Evolutionary conservation across 2,113 vertebrate species (phyloP).

Genomic region (Barbus barbus): DNA sequence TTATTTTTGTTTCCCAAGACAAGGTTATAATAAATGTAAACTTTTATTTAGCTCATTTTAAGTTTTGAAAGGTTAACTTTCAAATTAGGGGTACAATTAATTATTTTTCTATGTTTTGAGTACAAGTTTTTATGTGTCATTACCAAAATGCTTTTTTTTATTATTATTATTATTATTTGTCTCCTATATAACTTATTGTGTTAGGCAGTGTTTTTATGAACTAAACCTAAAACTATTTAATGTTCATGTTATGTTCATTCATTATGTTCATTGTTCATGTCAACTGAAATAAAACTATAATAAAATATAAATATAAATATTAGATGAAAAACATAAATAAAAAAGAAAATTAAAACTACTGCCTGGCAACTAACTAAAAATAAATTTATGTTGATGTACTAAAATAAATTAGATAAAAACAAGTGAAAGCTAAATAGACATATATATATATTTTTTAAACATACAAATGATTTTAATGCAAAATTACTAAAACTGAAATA

Average conservation of each 20-base stretch:
- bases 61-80: not conserved
- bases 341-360: too few species aligned
- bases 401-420: not conserved
- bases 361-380: not conserved
- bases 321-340: too few species aligned
- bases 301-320: too few species aligned
- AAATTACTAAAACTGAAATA: not conserved
- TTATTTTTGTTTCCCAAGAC: too few species aligned
- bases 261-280: too few species aligned
- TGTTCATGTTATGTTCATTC: too few species aligned
- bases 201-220: not conserved
- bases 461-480: too few species aligned
- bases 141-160: not conserved
- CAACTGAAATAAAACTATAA: too few species aligned
- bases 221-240: not conserved
- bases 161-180: not conserved
- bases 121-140: not conserved
- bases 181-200: not conserved
- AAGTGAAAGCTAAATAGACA: not conserved
- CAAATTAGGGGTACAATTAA: not conserved
- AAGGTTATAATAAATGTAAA: not conserved
- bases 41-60: not conserved
- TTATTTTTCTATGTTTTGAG: not conserved
- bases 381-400: not conserved
- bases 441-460: too few species aligned